Evolutionary conservation across 2,797 vertebrate species (phyloP), one percentile per base, ranked within the genome.

Genomic region (Delichon dasypus): DNA sequence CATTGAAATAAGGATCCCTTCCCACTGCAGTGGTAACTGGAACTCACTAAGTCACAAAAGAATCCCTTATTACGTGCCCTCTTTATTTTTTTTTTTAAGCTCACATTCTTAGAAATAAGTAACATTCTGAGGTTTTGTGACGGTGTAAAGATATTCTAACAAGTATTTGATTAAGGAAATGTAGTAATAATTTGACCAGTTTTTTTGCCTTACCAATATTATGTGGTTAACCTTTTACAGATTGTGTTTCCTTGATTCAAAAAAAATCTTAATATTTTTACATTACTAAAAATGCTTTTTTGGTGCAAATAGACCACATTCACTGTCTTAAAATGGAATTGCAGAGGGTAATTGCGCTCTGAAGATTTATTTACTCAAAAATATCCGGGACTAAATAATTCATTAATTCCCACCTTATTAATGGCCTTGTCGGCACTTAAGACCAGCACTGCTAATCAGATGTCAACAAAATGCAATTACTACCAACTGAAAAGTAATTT

Each of bases 391-490:
- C 94, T 78, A 80, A 57, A 79, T 64, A 90, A 94, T 90, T 95
- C 64, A 89, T 94, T 93, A 93, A 93, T 96, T 96, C 50, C 29
- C 10, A 26, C n/a, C 29, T 89, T 95, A 95, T 93, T 95, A 89
- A 93, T 93, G 74, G 57, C 25, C 76, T 94, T 87, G 64, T 79
- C 64, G 85, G 53, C 61, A 74, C 92, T 96, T 93, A 87, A 93
- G 90, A 88, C 36, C 86, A 84, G 75, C 40, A 38, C 95, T 88
- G 94, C 74, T 96, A 94, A 96, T 96, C 91, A 77, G 67, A 88
- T 86, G 79, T 82, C 95, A 96, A 93, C 83, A 95, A 93, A 95
- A 95, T 66, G 78, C 84, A 95, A 79, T 96, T 96, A 91, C 82
- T 89, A 77, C 47, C 83, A 89, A 81, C 48, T 70, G 57, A 87